Evolutionary conservation across 2,888 invertebrate genomes (phyloP).

Genomic region (Hermaeophaga mercurialis): DNA sequence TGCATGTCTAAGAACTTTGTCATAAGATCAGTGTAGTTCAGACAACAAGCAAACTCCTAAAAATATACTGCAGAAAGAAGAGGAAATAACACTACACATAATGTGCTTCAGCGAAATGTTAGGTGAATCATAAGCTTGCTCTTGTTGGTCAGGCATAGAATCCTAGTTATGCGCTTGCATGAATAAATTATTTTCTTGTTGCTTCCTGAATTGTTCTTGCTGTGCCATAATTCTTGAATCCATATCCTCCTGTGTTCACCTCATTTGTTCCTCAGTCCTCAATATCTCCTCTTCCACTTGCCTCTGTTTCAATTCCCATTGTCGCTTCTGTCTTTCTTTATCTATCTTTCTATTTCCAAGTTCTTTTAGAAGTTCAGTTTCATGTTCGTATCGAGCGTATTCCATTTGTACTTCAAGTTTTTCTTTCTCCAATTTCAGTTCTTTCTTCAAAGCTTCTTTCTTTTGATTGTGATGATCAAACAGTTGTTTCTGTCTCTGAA

Average conservation of each 20-base stretch:
- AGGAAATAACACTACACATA: too few relatives aligned
- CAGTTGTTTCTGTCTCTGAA: conserved; percentile 95
- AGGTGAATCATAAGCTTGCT: conserved; percentile 58
- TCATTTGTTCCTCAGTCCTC: conserved; percentile 64
- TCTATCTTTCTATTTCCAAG: conserved; percentile 84
- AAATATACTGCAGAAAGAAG: too few relatives aligned
- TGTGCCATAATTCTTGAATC: conserved; percentile 76
- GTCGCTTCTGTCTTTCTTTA: conserved; percentile 73
- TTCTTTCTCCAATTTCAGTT: conserved; percentile 88
- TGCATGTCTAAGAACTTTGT: too few relatives aligned
- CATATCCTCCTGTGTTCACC: conserved; percentile 79
- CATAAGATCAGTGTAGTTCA: too few relatives aligned
- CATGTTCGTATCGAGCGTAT: conserved; percentile 87
- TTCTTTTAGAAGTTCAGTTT: conserved; percentile 91
- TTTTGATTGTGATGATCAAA: conserved; percentile 91
- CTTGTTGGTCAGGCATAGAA: conserved; percentile 72
- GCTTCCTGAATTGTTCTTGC: conserved; percentile 84
- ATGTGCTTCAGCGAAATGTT: too few relatives aligned
- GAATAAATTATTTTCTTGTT: conserved; percentile 86
- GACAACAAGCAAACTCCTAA: too few relatives aligned
- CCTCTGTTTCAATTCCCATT: conserved; percentile 63
- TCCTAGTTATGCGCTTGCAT: conserved; percentile 71
- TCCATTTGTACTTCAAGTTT: conserved; percentile 97
- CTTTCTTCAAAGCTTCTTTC: conserved; percentile 85
- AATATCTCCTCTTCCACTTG: conserved; percentile 79